These are phyloP conservation scores for Megalopta genalis DNA, from an alignment of 1,140 invertebrate species.

Conservation along the genomic window DNA sequence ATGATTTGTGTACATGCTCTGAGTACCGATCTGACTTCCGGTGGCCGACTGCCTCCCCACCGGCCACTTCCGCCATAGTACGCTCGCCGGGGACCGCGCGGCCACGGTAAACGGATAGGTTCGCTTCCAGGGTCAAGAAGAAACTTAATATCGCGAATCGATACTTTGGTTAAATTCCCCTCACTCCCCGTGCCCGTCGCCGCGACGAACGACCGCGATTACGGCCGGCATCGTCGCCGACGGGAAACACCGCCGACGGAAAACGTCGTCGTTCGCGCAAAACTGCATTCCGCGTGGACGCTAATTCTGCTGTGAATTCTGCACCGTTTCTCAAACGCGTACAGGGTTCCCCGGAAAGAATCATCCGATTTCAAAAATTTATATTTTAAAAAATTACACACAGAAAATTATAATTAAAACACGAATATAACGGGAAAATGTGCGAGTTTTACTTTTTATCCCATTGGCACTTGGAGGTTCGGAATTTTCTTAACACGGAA, in stretches of 20 bases:
- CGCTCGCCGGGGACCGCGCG: slow-evolving; percentile 56
- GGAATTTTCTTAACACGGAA: too few species aligned
- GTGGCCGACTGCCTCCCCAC: slow-evolving; percentile 66
- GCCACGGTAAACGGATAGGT: slow-evolving; percentile 36
- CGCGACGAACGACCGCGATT: too few species aligned
- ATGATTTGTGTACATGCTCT: slow-evolving; percentile 66
- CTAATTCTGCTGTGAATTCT: too few species aligned
- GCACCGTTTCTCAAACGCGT: too few species aligned
- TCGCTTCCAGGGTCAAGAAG: slow-evolving; percentile 44
- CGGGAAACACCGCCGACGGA: background rate
- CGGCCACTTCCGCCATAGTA: slow-evolving; percentile 58
- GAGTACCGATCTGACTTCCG: slow-evolving; percentile 75
- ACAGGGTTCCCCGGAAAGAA: too few species aligned
- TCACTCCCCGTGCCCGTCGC: background rate
- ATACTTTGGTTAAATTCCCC: slow-evolving; percentile 36
- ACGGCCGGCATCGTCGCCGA: background rate
- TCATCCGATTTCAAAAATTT: too few species aligned
- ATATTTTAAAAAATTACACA: too few species aligned
- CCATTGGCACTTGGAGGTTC: too few species aligned
- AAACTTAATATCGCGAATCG: slow-evolving; percentile 54
- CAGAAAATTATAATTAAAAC: too few species aligned
- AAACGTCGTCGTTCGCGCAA: background rate
- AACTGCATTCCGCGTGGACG: background rate
- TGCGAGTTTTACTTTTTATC: too few species aligned
- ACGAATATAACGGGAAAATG: too few species aligned